These are phyloP conservation scores for Pycnomerus fuliginosus DNA, from an alignment of 2,888 invertebrate species.

Conservation along the genomic window DNA sequence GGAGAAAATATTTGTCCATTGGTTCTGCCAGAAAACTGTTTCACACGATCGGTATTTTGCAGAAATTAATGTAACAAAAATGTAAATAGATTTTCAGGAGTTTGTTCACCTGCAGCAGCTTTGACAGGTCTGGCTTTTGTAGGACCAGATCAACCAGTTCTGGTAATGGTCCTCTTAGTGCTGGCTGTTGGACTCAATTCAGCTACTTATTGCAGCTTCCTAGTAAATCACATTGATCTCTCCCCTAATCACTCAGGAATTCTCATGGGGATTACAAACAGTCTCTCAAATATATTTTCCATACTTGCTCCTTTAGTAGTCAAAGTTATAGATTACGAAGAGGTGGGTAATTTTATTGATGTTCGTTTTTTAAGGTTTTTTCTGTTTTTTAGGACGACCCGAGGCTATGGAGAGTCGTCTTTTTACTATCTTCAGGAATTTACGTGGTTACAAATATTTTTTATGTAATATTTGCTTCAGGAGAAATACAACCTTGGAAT, in stretches of 20 bases:
- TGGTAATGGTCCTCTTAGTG: constrained; percentile 64
- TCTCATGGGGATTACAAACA: constrained; percentile 79
- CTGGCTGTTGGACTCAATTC: constrained; percentile 71
- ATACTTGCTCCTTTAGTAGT: constrained; percentile 73
- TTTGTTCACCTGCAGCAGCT: constrained; percentile 67
- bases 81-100: too few species aligned
- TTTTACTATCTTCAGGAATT: constrained; percentile 66
- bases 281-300: constrained; percentile 70
- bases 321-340: constrained; percentile 63
- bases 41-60: constrained; percentile 58
- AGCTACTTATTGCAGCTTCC: constrained; percentile 65
- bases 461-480: constrained; percentile 65
- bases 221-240: constrained; percentile 77
- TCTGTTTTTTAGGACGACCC: constrained; percentile 56
- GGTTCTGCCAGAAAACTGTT: constrained; percentile 62
- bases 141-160: constrained; percentile 55
- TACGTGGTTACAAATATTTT: constrained; percentile 66
- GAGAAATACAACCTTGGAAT: constrained; percentile 68
- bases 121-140: constrained; percentile 63
- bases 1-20: constrained; percentile 42
- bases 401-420: constrained; percentile 68
- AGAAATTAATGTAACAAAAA: too few species aligned
- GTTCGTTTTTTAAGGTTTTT: constrained; percentile 12
- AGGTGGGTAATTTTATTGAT: constrained; percentile 30
- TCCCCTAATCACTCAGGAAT: constrained; percentile 80